phyloP scores from a whole-genome alignment of 2,797 vertebrate genomes.

The Pseudochirops cupreus region DNA sequence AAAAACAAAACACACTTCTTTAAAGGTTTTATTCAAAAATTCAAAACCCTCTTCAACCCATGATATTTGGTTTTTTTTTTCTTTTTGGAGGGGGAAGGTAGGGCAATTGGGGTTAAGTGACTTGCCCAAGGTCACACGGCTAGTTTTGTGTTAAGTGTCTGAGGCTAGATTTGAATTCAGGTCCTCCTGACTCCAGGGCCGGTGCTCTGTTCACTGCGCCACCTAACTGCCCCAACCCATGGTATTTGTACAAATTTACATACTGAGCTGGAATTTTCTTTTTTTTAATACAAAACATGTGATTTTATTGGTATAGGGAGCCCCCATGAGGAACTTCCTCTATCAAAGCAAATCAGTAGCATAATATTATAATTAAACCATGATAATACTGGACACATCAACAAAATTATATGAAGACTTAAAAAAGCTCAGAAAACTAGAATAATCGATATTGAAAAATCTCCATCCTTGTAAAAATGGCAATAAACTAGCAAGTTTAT shows the following conservation, averaged over 20 bases:
- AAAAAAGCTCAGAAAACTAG: constrained; percentile 48
- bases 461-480: neutral
- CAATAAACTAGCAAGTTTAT: constrained; percentile 28
- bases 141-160: too few relatives aligned
- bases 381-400: constrained; percentile 5
- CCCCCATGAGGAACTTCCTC: neutral
- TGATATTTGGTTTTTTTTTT: constrained; percentile 5
- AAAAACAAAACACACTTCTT: neutral
- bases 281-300: neutral
- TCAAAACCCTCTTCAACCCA: constrained; percentile 36
- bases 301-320: neutral
- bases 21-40: constrained; percentile 32
- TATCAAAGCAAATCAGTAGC: neutral
- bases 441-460: neutral
- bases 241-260: constrained; percentile 24
- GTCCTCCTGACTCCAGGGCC: too few relatives aligned
- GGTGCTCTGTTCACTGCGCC: too few relatives aligned
- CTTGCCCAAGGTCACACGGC: too few relatives aligned
- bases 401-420: constrained; percentile 19
- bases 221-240: neutral
- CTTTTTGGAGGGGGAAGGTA: too few relatives aligned
- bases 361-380: neutral
- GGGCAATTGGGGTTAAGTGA: too few relatives aligned
- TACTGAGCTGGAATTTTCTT: neutral
- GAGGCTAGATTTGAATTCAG: too few relatives aligned